Percentiles rank a stretch among this genome's conserved stretches.
phyloP scores from a whole-genome alignment of 2,113 vertebrate genomes.

The Gymnobelideus leadbeateri region DNA sequence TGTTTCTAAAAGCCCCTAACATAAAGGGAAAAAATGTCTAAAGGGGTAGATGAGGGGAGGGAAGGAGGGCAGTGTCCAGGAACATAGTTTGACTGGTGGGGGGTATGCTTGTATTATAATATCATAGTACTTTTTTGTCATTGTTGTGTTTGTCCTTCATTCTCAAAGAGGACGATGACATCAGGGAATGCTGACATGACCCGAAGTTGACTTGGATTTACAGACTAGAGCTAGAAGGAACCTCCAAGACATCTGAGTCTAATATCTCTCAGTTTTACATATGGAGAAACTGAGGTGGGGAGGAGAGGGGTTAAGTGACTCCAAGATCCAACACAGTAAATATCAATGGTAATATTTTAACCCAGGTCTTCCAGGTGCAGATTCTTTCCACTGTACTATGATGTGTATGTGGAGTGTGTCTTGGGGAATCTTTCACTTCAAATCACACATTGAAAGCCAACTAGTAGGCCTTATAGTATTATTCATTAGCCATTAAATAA shows the following conservation, averaged over 20 bases:
- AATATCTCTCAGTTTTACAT: not conserved
- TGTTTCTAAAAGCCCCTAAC: not conserved
- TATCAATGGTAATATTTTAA: not conserved
- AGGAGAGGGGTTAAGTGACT: not conserved
- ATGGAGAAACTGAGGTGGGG: not conserved
- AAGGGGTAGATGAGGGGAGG: not conserved
- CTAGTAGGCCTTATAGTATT: too few relatives aligned
- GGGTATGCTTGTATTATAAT: not conserved
- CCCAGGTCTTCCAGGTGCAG: not conserved
- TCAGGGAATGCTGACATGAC: too few relatives aligned
- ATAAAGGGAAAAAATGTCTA: not conserved
- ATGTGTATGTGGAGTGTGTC: too few relatives aligned
- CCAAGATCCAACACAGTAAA: not conserved
- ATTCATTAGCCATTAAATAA: too few relatives aligned
- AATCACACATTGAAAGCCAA: not conserved
- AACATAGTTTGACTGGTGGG: not conserved
- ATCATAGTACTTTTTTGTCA: too few relatives aligned
- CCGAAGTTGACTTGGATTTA: too few relatives aligned
- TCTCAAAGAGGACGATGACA: too few relatives aligned
- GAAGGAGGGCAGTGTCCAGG: not conserved
- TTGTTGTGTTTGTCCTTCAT: too few relatives aligned
- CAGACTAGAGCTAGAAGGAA: not conserved
- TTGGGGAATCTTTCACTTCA: not conserved
- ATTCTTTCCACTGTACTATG: not conserved
- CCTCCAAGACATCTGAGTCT: not conserved